Conservation (phyloP, 2,888 invertebrate genomes). For the Drosophila monieri region DNA sequence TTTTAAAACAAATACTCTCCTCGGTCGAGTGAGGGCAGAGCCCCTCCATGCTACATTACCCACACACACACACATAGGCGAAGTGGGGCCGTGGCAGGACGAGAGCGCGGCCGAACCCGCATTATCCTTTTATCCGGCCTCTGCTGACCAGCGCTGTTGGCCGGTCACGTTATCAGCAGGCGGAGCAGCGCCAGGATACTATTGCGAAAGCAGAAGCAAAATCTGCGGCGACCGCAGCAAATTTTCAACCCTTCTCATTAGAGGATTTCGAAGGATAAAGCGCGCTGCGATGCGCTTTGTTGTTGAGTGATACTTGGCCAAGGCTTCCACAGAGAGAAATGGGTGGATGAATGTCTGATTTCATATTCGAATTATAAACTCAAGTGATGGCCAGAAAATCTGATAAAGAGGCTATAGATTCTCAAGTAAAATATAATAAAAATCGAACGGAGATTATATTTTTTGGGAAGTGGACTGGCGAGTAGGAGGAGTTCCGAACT, state of each 20-base stretch:
- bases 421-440: neutral
- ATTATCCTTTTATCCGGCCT: constrained; percentile 79
- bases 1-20: constrained; percentile 74
- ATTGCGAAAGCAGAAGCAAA: constrained; percentile 21
- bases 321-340: constrained; percentile 10
- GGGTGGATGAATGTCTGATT: neutral
- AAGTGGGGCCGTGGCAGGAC: neutral
- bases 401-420: too few relatives aligned
- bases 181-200: constrained; percentile 46
- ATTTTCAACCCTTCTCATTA: constrained; percentile 82
- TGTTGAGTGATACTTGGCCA: constrained; percentile 74
- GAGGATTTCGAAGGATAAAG: constrained; percentile 81
- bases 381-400: too few relatives aligned
- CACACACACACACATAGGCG: constrained; percentile 51
- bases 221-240: constrained; percentile 70
- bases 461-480: constrained; percentile 2
- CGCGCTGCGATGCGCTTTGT: constrained; percentile 68
- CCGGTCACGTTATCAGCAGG: constrained; percentile 74
- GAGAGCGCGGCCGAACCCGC: constrained; percentile 58
- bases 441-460: neutral
- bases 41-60: constrained; percentile 65
- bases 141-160: constrained; percentile 67
- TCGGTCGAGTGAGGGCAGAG: constrained; percentile 25
- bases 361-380: too few relatives aligned
- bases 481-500: constrained; percentile 30